Conservation (phyloP, 1,140 invertebrate species). For the Manduca sexta region DNA sequence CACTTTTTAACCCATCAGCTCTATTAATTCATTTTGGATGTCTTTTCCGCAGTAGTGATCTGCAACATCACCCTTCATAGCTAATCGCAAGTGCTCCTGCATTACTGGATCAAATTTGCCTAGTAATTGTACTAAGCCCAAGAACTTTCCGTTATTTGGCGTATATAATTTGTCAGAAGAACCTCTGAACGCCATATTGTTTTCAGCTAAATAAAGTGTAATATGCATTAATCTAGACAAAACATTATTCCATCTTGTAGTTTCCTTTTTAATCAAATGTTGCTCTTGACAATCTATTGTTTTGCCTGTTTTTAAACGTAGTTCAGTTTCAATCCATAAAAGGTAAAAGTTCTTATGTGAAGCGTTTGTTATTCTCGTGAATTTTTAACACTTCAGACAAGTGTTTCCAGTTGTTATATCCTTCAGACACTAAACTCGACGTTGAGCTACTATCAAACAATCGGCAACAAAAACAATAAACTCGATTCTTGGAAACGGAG, state of each 20-base stretch:
- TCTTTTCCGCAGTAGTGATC: constrained; percentile 29
- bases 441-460: constrained; percentile 17
- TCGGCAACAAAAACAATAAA: constrained; percentile 22
- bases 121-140: constrained; percentile 23
- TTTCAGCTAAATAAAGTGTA: constrained; percentile 2
- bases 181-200: constrained; percentile 23
- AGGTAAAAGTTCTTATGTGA: constrained; percentile 16
- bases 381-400: constrained; percentile 19
- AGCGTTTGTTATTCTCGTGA: constrained; percentile 22
- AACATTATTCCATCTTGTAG: constrained; percentile 21
- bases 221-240: not conserved
- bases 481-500: constrained; percentile 21
- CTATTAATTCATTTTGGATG: constrained; percentile 30
- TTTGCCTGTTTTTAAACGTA: constrained; percentile 14
- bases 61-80: constrained; percentile 12
- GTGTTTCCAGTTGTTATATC: constrained; percentile 20
- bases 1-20: constrained; percentile 25
- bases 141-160: constrained; percentile 22
- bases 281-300: constrained; percentile 10
- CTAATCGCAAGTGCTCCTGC: constrained; percentile 17
- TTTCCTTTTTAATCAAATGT: constrained; percentile 14
- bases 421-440: constrained; percentile 21
- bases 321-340: constrained; percentile 13
- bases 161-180: constrained; percentile 17
- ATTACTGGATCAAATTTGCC: constrained; percentile 15